Percentiles rank a stretch among this genome's conserved stretches.
phyloP scores from a whole-genome alignment of 2,888 invertebrate species.

The Timema podura region DNA sequence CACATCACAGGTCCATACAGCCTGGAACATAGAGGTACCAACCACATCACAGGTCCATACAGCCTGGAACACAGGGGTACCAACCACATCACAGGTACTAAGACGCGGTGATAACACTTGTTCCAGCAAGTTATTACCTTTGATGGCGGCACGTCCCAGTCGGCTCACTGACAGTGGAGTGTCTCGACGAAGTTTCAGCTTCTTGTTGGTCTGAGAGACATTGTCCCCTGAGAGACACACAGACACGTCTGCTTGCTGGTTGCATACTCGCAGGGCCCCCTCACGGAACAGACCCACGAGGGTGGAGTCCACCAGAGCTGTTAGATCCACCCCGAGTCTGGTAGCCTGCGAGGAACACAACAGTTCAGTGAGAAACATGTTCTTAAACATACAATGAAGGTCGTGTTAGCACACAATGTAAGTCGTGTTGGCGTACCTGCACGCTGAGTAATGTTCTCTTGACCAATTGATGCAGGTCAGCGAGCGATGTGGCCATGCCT shows the following conservation, averaged over 20 bases:
- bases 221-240: constrained; percentile 8
- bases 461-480: constrained; percentile 53
- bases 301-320: constrained; percentile 46
- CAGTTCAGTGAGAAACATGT: too few species aligned
- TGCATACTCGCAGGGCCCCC: constrained; percentile 42
- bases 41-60: constrained; percentile 75
- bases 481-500: constrained; percentile 54
- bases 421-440: constrained; percentile 46
- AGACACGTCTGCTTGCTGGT: background rate
- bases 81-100: too few species aligned
- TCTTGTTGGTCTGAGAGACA: background rate
- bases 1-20: constrained; percentile 77
- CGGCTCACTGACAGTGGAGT: constrained; percentile 33
- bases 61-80: constrained; percentile 60
- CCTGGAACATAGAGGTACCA: constrained; percentile 57
- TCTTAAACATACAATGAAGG: too few species aligned
- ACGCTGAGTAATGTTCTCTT: constrained; percentile 59
- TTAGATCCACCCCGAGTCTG: constrained; percentile 44
- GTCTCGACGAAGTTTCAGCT: constrained; percentile 1
- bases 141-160: constrained; percentile 39
- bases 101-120: too few species aligned
- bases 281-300: constrained; percentile 47
- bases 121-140: constrained; percentile 32
- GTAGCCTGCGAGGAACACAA: too few species aligned
- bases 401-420: too few species aligned